A percentile compares a stretch with the other conserved stretches of the same genome.
Conservation (phyloP, 2,888 invertebrate species). For the Drosophila falleni region DNA sequence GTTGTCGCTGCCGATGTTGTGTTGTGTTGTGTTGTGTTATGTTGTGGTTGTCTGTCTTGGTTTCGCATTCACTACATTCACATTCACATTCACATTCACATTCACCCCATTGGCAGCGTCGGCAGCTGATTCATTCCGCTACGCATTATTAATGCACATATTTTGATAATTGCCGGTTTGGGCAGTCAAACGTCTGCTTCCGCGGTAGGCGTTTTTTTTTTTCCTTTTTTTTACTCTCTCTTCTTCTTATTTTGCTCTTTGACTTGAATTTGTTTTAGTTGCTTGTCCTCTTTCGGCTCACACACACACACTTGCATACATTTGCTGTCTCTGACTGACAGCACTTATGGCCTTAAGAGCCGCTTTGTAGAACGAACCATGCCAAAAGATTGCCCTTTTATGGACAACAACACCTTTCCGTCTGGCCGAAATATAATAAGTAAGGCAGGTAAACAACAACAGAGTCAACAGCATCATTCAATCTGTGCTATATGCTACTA, state of each 20-base stretch:
- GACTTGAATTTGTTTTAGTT: slow-evolving; percentile 74
- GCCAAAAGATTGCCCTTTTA: slow-evolving; percentile 41
- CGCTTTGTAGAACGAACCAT: slow-evolving; percentile 26
- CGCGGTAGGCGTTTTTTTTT: slow-evolving; percentile 74
- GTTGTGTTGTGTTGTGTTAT: slow-evolving; percentile 10
- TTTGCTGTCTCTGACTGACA: slow-evolving; percentile 32
- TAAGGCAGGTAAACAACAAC: slow-evolving; percentile 12
- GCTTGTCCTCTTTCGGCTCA: slow-evolving; percentile 55
- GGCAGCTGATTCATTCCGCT: slow-evolving; percentile 81
- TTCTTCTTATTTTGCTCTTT: slow-evolving; percentile 53
- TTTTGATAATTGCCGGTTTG: slow-evolving; percentile 83
- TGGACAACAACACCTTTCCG: slow-evolving; percentile 41
- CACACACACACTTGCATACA: slow-evolving; percentile 11
- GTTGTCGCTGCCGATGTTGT: slow-evolving; percentile 10
- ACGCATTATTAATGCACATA: slow-evolving; percentile 82
- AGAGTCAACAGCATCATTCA: slow-evolving; percentile 13
- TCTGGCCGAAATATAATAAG: not conserved
- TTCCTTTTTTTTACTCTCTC: slow-evolving; percentile 29
- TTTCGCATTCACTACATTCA: slow-evolving; percentile 53
- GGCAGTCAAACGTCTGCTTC: slow-evolving; percentile 76
- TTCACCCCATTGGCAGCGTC: slow-evolving; percentile 58
- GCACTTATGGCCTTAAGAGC: slow-evolving; percentile 49
- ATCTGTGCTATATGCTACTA: slow-evolving; percentile 36
- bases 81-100: slow-evolving; percentile 25
- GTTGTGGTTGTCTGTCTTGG: slow-evolving; percentile 34